phyloP scores from a whole-genome alignment of 2,113 vertebrate genomes.

The Prionailurus bengalensis region DNA sequence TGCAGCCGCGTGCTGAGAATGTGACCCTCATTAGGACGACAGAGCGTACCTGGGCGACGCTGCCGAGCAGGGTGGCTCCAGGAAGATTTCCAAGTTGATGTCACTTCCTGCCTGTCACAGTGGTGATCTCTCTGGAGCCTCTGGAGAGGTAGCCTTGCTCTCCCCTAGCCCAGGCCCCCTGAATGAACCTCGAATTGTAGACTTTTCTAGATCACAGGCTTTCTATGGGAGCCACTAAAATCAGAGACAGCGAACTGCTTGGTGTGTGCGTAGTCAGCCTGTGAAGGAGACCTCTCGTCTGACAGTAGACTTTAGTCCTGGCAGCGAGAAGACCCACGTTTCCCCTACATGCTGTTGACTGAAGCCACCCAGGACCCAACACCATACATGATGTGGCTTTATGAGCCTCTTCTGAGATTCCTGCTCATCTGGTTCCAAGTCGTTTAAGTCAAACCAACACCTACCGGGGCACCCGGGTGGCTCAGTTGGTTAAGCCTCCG shows the following conservation, averaged over 20 bases:
- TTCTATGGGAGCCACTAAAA: not conserved
- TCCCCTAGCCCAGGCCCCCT: not conserved
- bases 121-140: slow-evolving; percentile 76
- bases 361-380: not conserved
- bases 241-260: not conserved
- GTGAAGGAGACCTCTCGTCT: not conserved
- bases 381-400: not conserved
- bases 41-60: slow-evolving; percentile 93
- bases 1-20: not conserved
- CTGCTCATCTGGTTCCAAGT: not conserved
- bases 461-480: no score
- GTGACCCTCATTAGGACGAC: slow-evolving; percentile 72
- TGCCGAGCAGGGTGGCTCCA: slow-evolving; percentile 93
- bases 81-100: slow-evolving; percentile 90
- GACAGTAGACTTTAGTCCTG: not conserved
- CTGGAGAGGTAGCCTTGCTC: not conserved
- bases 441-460: not conserved
- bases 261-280: no score
- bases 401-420: not conserved
- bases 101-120: slow-evolving; percentile 92
- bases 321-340: not conserved
- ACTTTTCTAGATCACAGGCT: not conserved
- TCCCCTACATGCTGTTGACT: no score
- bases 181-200: not conserved
- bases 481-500: no score